Evolutionary conservation across 2,888 invertebrate species (phyloP).

Genomic region (Chloromyia formosa): DNA sequence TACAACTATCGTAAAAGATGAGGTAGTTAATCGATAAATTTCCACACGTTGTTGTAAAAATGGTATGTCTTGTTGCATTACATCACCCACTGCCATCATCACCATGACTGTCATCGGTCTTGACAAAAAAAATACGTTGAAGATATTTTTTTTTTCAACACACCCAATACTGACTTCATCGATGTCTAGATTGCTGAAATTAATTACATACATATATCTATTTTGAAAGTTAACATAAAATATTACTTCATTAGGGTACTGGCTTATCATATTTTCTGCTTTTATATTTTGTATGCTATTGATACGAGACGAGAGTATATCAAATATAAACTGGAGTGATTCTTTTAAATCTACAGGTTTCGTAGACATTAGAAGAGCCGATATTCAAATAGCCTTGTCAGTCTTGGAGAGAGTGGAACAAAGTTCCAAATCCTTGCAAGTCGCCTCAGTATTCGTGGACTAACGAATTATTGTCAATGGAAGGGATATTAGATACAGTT

Average conservation of each 20-base stretch:
- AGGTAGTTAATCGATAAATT: slow-evolving; percentile 13
- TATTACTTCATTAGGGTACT: not conserved
- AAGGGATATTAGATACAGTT: too few species aligned
- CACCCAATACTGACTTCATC: not conserved
- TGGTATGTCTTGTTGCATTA: slow-evolving; percentile 4
- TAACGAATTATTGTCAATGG: too few species aligned
- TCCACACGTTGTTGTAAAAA: not conserved
- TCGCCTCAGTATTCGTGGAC: too few species aligned
- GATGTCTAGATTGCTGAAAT: not conserved
- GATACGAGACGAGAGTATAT: too few species aligned
- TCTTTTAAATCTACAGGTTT: too few species aligned
- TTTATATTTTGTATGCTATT: too few species aligned
- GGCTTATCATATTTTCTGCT: not conserved
- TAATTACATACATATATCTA: too few species aligned
- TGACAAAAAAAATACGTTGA: not conserved
- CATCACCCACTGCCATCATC: slow-evolving; percentile 9
- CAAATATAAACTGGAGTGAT: too few species aligned
- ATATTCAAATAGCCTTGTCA: too few species aligned
- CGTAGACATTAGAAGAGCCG: too few species aligned
- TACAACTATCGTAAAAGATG: slow-evolving; percentile 1
- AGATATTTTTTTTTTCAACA: not conserved
- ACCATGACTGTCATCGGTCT: not conserved
- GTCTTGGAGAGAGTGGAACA: too few species aligned
- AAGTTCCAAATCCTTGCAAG: too few species aligned
- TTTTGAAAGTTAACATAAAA: not conserved